A percentile compares a stretch with the other conserved stretches of the same genome.
phyloP scores from a whole-genome alignment of 2,888 invertebrate species.

The Epinotia ramella region DNA sequence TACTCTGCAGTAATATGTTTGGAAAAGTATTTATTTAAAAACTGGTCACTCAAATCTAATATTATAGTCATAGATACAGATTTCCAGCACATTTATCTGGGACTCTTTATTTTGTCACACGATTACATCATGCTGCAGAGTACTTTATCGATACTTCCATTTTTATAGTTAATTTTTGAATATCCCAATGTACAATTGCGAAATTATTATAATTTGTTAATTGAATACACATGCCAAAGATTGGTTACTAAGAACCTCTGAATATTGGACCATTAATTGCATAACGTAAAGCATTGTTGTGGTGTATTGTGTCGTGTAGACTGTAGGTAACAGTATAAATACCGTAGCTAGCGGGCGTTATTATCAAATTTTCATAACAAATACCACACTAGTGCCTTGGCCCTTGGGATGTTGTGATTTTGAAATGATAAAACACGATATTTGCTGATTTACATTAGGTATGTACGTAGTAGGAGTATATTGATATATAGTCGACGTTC shows the following conservation, averaged over 20 bases:
- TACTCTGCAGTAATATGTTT: slow-evolving; percentile 13
- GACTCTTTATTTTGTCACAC: neutral
- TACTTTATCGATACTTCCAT: neutral
- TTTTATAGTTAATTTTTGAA: slow-evolving; percentile 29
- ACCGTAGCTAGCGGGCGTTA: slow-evolving; percentile 63
- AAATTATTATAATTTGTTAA: slow-evolving; percentile 33
- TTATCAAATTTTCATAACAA: slow-evolving; percentile 62
- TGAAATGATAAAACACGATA: slow-evolving; percentile 57
- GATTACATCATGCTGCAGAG: slow-evolving; percentile 7
- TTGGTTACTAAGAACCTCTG: slow-evolving; percentile 49
- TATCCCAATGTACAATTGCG: slow-evolving; percentile 25
- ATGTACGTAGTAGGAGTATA: slow-evolving; percentile 33
- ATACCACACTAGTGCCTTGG: slow-evolving; percentile 81
- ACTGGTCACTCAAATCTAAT: neutral
- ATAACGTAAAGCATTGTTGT: slow-evolving; percentile 43
- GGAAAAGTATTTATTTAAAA: neutral
- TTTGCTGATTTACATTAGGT: slow-evolving; percentile 42
- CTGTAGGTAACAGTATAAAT: slow-evolving; percentile 36
- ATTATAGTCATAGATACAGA: neutral
- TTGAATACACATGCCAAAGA: slow-evolving; percentile 53
- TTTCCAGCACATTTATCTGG: neutral
- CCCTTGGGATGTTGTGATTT: slow-evolving; percentile 78
- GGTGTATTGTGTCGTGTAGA: slow-evolving; percentile 45
- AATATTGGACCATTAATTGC: slow-evolving; percentile 28
- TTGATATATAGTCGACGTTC: slow-evolving; percentile 21